Evolutionary conservation across 2,113 vertebrate genomes (phyloP).

Genomic region (Silurus glanis): DNA sequence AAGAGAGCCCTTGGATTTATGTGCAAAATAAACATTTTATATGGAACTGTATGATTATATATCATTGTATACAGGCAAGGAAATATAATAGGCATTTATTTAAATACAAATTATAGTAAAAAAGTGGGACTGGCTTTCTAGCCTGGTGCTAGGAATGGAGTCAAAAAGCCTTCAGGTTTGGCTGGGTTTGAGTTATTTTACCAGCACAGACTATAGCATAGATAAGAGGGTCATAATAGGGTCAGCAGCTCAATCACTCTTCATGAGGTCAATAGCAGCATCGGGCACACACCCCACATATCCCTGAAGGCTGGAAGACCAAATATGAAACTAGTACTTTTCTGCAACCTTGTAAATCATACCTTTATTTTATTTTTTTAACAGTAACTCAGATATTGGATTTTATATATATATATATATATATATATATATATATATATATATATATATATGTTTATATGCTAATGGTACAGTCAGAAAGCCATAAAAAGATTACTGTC

Average conservation of each 20-base stretch:
- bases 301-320: constrained; percentile 30
- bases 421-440: neutral
- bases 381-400: neutral
- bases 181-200: constrained; percentile 33
- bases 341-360: constrained; percentile 30
- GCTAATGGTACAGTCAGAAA: neutral
- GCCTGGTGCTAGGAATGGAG: constrained; percentile 1
- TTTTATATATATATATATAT: neutral
- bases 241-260: constrained; percentile 51
- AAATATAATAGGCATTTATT: neutral
- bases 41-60: neutral
- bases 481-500: neutral
- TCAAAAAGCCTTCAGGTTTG: constrained; percentile 35
- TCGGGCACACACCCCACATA: constrained; percentile 32
- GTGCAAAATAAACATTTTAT: neutral
- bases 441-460: neutral
- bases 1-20: neutral
- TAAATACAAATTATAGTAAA: neutral
- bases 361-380: neutral
- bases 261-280: constrained; percentile 47
- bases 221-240: constrained; percentile 47
- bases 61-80: neutral
- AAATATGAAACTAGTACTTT: neutral
- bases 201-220: constrained; percentile 35
- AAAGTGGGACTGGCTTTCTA: neutral